phyloP scores from a whole-genome alignment of 2,888 invertebrate genomes.

The Drosophila borealis region DNA sequence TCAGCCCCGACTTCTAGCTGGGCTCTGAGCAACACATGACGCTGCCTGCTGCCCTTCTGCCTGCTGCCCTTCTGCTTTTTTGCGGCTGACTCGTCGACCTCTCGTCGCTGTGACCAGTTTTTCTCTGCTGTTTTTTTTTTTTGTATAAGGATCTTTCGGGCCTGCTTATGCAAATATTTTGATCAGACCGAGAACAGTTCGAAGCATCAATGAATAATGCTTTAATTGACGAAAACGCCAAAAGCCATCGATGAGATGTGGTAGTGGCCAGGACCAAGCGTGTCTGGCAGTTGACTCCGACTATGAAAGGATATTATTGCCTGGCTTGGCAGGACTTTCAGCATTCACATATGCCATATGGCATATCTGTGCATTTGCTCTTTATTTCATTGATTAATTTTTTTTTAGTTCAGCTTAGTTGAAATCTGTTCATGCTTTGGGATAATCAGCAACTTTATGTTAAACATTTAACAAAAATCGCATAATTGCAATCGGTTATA shows the following conservation, averaged over 20 bases:
- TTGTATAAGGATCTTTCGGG: constrained; percentile 60
- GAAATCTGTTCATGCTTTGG: no score
- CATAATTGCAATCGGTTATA: no score
- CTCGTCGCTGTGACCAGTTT: constrained; percentile 28
- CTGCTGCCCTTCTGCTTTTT: constrained; percentile 15
- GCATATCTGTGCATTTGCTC: background rate
- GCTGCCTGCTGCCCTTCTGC: constrained; percentile 39
- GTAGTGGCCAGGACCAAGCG: constrained; percentile 1
- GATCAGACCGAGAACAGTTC: constrained; percentile 53
- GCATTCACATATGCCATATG: constrained; percentile 10
- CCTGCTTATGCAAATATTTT: constrained; percentile 74
- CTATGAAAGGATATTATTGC: background rate
- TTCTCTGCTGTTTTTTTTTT: constrained; percentile 16
- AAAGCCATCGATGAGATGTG: constrained; percentile 39
- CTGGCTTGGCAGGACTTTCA: background rate
- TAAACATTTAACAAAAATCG: no score
- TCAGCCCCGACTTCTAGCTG: constrained; percentile 27
- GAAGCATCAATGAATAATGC: constrained; percentile 40
- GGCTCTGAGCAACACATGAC: constrained; percentile 64
- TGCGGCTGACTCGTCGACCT: constrained; percentile 2
- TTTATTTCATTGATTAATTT: constrained; percentile 9
- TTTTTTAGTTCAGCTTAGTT: no score
- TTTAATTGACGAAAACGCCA: constrained; percentile 43
- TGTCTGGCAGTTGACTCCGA: background rate
- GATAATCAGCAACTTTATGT: no score